Evolutionary conservation across 2,797 vertebrate genomes (phyloP).

Genomic region (Mus caroli): DNA sequence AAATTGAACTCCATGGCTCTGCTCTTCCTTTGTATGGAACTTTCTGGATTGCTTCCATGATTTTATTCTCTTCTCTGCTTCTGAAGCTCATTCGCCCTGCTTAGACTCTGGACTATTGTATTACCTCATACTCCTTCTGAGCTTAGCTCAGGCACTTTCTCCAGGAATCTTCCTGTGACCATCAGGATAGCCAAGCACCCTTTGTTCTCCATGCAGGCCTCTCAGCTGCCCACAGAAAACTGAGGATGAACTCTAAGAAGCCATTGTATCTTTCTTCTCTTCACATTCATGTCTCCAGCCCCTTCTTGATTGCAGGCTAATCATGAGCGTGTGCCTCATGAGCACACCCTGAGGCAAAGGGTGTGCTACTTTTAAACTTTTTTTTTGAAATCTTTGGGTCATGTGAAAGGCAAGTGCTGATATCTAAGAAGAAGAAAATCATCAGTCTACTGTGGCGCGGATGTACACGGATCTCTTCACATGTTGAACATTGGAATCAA

Average conservation of each 20-base stretch:
- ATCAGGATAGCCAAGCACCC: background rate
- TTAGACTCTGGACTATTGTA: background rate
- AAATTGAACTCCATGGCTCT: background rate
- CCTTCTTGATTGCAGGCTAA: background rate
- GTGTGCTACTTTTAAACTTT: background rate
- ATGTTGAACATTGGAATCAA: background rate
- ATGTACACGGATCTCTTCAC: background rate
- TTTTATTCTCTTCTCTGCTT: background rate
- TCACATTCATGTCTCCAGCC: background rate
- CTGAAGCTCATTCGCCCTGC: background rate
- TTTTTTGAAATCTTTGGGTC: background rate
- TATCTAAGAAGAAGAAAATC: constrained; percentile 17
- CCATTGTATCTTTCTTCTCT: background rate
- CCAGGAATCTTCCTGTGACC: background rate
- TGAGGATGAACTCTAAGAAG: background rate
- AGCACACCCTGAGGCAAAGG: background rate
- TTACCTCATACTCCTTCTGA: background rate
- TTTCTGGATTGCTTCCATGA: background rate
- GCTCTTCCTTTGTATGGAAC: background rate
- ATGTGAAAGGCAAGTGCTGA: background rate
- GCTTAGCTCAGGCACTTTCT: background rate
- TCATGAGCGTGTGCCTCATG: background rate
- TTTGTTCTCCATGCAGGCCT: background rate
- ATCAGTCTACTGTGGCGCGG: background rate
- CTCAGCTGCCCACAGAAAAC: background rate